These are phyloP conservation scores for Brachyrhaphis roseni DNA, from an alignment of 2,797 vertebrate species.

Conservation along the genomic window DNA sequence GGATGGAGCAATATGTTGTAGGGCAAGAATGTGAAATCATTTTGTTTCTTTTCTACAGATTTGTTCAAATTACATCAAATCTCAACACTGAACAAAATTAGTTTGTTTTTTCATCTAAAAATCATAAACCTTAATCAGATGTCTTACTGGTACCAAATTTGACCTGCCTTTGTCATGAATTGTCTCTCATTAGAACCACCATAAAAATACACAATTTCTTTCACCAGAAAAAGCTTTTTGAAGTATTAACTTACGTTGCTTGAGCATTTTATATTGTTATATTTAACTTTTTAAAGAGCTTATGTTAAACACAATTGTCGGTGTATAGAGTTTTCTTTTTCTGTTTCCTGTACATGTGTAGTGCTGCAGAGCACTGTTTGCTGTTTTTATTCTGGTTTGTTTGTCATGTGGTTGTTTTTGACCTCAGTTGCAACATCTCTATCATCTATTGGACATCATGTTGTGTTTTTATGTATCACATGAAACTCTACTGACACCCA, in stretches of 20 bases:
- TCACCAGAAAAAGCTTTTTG: constrained; percentile 15
- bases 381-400: not conserved
- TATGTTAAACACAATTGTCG: not conserved
- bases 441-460: not conserved
- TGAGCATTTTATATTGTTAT: constrained; percentile 38
- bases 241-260: constrained; percentile 72
- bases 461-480: not conserved
- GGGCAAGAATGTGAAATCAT: not conserved
- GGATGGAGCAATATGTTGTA: not conserved
- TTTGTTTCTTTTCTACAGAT: not conserved
- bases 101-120: constrained; percentile 27
- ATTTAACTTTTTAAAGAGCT: constrained; percentile 16
- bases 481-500: constrained; percentile 25
- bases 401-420: constrained; percentile 23
- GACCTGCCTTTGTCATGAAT: not conserved
- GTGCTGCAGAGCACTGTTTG: not conserved
- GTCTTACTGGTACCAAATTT: not conserved
- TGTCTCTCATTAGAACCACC: not conserved
- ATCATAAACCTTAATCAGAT: constrained; percentile 18
- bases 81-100: constrained; percentile 10
- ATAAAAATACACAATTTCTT: not conserved
- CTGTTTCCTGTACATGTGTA: not conserved
- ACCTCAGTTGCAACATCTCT: constrained; percentile 12
- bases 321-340: not conserved
- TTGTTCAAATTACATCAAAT: not conserved